phyloP scores from a whole-genome alignment of 2,888 invertebrate species.

The Diarsia dahlii region DNA sequence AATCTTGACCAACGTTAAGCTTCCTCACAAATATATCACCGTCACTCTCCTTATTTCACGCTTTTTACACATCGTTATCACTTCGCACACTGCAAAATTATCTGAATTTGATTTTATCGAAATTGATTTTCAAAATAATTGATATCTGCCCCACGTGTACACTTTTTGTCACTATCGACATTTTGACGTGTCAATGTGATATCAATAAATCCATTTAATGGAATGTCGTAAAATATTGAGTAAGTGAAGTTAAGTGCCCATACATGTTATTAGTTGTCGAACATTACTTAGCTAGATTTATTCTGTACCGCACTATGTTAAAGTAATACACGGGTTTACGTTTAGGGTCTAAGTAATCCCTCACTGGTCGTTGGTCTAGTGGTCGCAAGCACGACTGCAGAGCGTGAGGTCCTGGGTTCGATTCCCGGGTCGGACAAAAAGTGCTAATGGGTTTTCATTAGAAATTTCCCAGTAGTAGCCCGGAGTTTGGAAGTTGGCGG shows the following conservation, averaged over 20 bases:
- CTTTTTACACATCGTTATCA: neutral
- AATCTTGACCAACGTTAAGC: neutral
- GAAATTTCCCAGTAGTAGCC: too few relatives aligned
- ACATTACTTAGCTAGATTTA: conserved; percentile 15
- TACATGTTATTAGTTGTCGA: conserved; percentile 4
- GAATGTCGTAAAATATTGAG: conserved; percentile 27
- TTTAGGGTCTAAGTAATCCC: conserved; percentile 19
- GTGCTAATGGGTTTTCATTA: too few relatives aligned
- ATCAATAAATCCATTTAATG: conserved; percentile 46
- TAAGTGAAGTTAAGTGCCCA: conserved; percentile 28
- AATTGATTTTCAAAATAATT: conserved; percentile 48
- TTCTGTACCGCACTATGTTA: neutral
- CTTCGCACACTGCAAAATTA: conserved; percentile 13
- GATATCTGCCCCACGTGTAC: conserved; percentile 14
- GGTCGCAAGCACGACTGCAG: too few relatives aligned
- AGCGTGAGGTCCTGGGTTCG: too few relatives aligned
- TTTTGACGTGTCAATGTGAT: conserved; percentile 32
- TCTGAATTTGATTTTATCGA: conserved; percentile 39
- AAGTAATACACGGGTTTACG: conserved; percentile 12
- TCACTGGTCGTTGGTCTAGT: too few relatives aligned
- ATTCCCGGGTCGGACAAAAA: too few relatives aligned
- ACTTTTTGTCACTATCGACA: conserved; percentile 26
- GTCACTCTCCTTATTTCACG: neutral
- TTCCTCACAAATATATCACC: neutral
- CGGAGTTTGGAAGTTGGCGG: too few relatives aligned